Percentiles rank a stretch among this genome's conserved stretches.
Conservation (phyloP, 2,797 vertebrate species). For the Melanotaenia boesemani region DNA sequence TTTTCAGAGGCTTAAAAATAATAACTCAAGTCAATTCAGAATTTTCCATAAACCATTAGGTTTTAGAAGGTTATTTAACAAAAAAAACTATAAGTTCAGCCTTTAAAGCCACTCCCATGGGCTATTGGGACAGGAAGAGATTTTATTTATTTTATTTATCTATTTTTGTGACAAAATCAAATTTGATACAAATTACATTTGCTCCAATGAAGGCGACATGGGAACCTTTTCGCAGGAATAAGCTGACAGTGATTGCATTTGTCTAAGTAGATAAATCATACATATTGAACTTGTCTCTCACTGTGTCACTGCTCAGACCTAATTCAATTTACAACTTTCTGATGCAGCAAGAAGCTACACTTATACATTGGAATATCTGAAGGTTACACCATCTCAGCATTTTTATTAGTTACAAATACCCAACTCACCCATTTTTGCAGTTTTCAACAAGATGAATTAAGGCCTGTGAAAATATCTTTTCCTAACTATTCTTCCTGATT, state of each 20-base stretch:
- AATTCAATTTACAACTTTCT: slow-evolving; percentile 87
- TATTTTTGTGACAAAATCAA: slow-evolving; percentile 71
- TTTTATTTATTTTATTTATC: neutral
- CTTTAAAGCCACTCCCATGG: slow-evolving; percentile 33
- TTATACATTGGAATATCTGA: slow-evolving; percentile 81
- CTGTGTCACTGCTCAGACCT: slow-evolving; percentile 80
- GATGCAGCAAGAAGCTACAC: slow-evolving; percentile 69
- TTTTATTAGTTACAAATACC: slow-evolving; percentile 76
- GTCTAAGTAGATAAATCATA: slow-evolving; percentile 90
- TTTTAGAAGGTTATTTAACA: too few species aligned
- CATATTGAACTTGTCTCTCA: slow-evolving; percentile 85
- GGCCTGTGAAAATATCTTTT: slow-evolving; percentile 8
- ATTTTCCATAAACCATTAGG: too few species aligned
- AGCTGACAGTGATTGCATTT: slow-evolving; percentile 88
- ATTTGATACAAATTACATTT: slow-evolving; percentile 85
- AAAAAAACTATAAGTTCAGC: slow-evolving; percentile 27
- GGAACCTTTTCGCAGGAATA: slow-evolving; percentile 81
- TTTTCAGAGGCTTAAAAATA: too few species aligned
- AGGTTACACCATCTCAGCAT: slow-evolving; percentile 82
- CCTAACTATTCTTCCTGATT: slow-evolving; percentile 20
- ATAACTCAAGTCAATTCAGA: too few species aligned
- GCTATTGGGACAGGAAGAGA: slow-evolving; percentile 25
- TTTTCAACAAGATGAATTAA: slow-evolving; percentile 21
- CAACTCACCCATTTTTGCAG: slow-evolving; percentile 12
- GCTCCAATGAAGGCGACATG: slow-evolving; percentile 73